Base-by-base conservation (phyloP, 2,888 invertebrate species). In the Pyrrhia umbra region DNA sequence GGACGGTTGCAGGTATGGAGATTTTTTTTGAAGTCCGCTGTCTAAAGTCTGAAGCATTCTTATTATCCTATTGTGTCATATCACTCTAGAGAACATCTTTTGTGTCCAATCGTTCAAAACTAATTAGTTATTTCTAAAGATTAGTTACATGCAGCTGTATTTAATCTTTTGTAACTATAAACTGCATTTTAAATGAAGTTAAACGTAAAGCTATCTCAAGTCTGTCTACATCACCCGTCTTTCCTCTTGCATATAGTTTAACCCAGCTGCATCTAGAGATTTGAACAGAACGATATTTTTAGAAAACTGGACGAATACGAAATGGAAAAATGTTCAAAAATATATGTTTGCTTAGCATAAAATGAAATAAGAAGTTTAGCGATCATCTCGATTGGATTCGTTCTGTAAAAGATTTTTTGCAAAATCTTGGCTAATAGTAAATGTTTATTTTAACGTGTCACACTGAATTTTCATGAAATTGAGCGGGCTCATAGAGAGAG, bases 221-320 rank as follows among this genome's bases (percentile, higher is more conserved):
- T 30, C 18, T 4, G 18, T 10, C 27, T 15, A 23, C 18, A 8
- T 60, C 34, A 43, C 13, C 27, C 27, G n/a, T 6, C 37, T 49
- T 25, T 42, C 10, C 40, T 13, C 34, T 8, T 21, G 42, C 42
- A 43, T 60, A 16, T 18, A 49, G 40, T 30, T 67, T 18, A 10
- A 71, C 47, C 62, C 46, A 61, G 51, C 40, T 42, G 39, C 42
- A 40, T 68, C 72, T 40, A 37, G 30, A 63, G 47, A 63, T 71
- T 63, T 71, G 39, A 72, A 72, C 27, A 49, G 25, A 55, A 25
- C 16, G 39, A 73, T 69, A 73, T 67, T 58, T 67, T 67, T 39
- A 73, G 52, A 63, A 37, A 75, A 25, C 20, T 57, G n/a, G 43
- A 52, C 52, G 52, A 67, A 49, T 54, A 45, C 39, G 59, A 42